These are phyloP conservation scores for Australoheros scitulus DNA, from an alignment of 2,113 vertebrate genomes.

Conservation along the genomic window DNA sequence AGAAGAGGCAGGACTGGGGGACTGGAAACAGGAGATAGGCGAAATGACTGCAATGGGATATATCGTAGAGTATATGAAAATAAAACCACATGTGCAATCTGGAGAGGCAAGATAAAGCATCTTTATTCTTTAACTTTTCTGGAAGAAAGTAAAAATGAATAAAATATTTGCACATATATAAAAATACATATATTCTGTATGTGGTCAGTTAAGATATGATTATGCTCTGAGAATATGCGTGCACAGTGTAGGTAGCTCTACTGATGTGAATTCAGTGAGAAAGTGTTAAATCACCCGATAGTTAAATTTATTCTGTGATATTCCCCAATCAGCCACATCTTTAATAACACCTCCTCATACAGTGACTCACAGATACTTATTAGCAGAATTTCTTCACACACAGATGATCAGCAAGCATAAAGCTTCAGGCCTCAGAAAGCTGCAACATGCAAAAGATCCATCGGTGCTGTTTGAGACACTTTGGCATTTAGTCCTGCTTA, in stretches of 20 bases:
- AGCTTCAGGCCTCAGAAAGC: background rate
- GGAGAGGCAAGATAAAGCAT: slow-evolving; percentile 38
- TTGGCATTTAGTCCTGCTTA: background rate
- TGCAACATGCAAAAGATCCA: background rate
- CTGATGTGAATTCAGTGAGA: slow-evolving; percentile 7
- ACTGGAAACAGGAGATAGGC: slow-evolving; percentile 56
- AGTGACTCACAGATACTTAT: slow-evolving; percentile 42
- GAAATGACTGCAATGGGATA: slow-evolving; percentile 39
- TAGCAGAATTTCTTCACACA: slow-evolving; percentile 10
- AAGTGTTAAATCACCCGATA: background rate
- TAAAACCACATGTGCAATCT: slow-evolving; percentile 48
- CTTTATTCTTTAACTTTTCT: slow-evolving; percentile 38
- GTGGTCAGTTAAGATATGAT: background rate
- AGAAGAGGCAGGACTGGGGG: slow-evolving; percentile 53
- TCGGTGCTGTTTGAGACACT: background rate
- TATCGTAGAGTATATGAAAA: slow-evolving; percentile 32
- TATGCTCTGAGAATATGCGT: background rate
- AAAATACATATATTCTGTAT: background rate
- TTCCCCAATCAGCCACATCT: slow-evolving; percentile 21
- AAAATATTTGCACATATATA: background rate
- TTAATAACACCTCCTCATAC: slow-evolving; percentile 33
- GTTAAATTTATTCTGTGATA: slow-evolving; percentile 41
- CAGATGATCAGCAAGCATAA: slow-evolving; percentile 26
- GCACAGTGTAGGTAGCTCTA: slow-evolving; percentile 16
- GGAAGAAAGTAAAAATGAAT: background rate